Evolutionary conservation across 2,888 invertebrate species (phyloP).

Genomic region (Eucriotettix oculatus): DNA sequence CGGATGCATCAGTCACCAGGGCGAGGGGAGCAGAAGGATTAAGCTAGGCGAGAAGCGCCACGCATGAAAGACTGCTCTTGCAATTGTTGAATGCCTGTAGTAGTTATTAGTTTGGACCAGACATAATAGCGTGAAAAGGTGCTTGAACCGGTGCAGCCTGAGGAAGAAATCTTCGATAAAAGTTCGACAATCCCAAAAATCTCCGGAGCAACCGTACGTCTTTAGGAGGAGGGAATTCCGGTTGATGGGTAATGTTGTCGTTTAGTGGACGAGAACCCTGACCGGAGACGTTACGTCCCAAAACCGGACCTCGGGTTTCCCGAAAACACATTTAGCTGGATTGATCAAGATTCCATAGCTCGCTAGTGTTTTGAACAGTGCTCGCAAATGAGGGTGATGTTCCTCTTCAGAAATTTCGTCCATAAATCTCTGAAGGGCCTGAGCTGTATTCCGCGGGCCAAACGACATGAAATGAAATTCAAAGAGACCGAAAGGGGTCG

Average conservation of each 20-base stretch:
- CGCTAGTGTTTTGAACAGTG: background rate
- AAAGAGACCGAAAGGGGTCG: background rate
- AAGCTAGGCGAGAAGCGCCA: background rate
- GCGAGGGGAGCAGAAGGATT: background rate
- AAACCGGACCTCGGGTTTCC: background rate
- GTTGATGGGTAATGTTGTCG: background rate
- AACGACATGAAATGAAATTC: background rate
- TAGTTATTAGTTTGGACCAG: background rate
- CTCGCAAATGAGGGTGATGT: background rate
- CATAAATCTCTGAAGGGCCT: background rate
- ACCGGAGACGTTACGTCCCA: too few species aligned
- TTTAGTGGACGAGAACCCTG: background rate
- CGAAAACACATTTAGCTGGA: background rate
- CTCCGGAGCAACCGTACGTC: background rate
- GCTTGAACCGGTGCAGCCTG: background rate
- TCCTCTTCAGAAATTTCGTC: background rate
- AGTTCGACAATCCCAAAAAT: slow-evolving; percentile 1
- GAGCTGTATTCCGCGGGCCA: background rate
- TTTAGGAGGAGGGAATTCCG: slow-evolving; percentile 2
- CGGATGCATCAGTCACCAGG: background rate
- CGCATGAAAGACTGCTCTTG: background rate
- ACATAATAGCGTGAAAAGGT: background rate
- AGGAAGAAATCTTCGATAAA: slow-evolving; percentile 1
- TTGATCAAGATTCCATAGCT: background rate
- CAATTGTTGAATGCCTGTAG: background rate